Evolutionary conservation across 2,113 vertebrate genomes (phyloP).

Genomic region (Hydrochoerus hydrochaeris): DNA sequence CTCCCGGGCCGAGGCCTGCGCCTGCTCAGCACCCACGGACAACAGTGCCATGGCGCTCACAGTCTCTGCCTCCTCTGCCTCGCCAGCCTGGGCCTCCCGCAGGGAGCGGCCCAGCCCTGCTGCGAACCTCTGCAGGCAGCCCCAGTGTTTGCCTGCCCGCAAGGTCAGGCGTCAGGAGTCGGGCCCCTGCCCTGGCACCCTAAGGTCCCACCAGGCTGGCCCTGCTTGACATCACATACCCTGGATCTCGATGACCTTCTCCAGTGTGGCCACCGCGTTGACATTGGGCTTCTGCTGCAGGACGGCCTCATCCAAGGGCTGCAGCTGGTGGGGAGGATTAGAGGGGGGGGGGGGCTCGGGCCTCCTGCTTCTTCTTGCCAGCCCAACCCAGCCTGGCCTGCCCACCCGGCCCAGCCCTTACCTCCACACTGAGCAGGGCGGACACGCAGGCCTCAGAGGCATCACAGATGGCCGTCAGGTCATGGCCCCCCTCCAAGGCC

Average conservation of each 20-base stretch:
- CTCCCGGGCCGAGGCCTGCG: constrained; percentile 70
- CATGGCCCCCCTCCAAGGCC: constrained; percentile 93
- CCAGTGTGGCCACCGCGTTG: constrained; percentile 92
- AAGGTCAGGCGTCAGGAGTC: neutral
- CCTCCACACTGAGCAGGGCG: constrained; percentile 91
- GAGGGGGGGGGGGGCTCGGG: neutral
- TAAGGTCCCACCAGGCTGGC: neutral
- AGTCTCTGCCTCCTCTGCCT: constrained; percentile 93
- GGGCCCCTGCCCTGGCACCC: neutral
- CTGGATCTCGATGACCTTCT: constrained; percentile 95
- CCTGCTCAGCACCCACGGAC: constrained; percentile 91
- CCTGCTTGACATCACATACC: constrained; percentile 86
- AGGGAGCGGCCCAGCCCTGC: constrained; percentile 88
- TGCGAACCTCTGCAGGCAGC: constrained; percentile 87
- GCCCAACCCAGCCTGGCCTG: neutral
- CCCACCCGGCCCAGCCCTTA: constrained; percentile 56
- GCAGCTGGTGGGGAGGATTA: constrained; percentile 83
- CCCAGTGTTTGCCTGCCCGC: constrained; percentile 93
- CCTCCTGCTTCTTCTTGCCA: no score
- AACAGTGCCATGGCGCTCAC: constrained; percentile 95
- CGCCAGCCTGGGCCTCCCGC: constrained; percentile 92
- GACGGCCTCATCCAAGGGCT: constrained; percentile 90
- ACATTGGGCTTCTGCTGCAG: constrained; percentile 93
- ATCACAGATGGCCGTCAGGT: constrained; percentile 94
- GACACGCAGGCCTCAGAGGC: constrained; percentile 92